phyloP scores from a whole-genome alignment of 2,113 vertebrate species.

The Mastomys coucha region DNA sequence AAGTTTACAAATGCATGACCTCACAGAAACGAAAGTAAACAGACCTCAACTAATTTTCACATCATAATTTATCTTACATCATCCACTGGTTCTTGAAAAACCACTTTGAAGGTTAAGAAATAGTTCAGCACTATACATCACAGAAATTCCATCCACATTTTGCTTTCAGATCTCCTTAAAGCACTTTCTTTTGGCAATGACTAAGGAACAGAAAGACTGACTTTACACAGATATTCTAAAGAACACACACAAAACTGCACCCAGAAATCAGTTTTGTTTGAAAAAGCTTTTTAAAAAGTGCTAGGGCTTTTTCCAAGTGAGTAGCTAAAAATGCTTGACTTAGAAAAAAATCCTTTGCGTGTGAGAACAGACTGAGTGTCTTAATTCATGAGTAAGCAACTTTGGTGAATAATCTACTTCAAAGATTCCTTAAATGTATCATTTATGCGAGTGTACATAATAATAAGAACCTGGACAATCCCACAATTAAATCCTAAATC shows the following conservation, averaged over 20 bases:
- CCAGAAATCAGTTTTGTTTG: constrained; percentile 79
- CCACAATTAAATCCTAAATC: constrained; percentile 26
- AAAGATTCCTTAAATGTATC: constrained; percentile 1
- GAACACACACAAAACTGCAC: constrained; percentile 55
- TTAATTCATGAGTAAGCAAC: constrained; percentile 68
- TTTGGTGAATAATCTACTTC: constrained; percentile 56
- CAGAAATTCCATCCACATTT: not conserved
- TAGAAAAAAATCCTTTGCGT: constrained; percentile 64
- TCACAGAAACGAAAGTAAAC: constrained; percentile 61
- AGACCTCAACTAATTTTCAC: constrained; percentile 53
- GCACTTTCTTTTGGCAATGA: constrained; percentile 59
- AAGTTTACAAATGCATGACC: constrained; percentile 45
- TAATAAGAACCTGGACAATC: not conserved
- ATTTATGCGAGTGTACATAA: not conserved
- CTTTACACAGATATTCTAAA: constrained; percentile 76
- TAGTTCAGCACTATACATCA: not conserved
- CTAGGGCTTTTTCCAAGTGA: constrained; percentile 81
- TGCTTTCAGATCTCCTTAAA: constrained; percentile 73
- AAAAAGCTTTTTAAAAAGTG: constrained; percentile 71
- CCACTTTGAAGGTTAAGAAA: constrained; percentile 55
- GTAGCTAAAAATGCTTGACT: constrained; percentile 68
- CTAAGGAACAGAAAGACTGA: constrained; percentile 68
- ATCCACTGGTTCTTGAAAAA: constrained; percentile 3
- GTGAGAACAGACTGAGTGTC: constrained; percentile 68
- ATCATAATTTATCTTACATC: constrained; percentile 44